phyloP scores from a whole-genome alignment of 92 coral and sea anemone genomes.

The Heliopora coerulea region DNA sequence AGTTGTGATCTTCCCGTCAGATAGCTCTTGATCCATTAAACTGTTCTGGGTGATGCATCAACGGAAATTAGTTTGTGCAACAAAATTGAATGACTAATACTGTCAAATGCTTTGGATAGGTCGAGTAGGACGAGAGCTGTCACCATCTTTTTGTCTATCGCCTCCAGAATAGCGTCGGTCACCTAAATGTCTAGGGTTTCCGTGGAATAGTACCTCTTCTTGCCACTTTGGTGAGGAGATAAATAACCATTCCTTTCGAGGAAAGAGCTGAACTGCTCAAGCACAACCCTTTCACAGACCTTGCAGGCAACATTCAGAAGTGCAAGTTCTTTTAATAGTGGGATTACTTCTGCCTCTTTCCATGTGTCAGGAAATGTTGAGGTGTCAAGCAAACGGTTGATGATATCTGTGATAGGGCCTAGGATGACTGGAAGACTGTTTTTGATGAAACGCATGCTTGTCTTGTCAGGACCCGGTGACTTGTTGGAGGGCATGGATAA shows the following conservation, averaged over 20 bases:
- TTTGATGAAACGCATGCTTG: constrained; percentile 37
- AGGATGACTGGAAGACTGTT: constrained; percentile 46
- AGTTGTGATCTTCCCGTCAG: constrained; percentile 36
- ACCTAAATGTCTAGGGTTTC: constrained; percentile 39
- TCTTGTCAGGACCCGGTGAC: constrained; percentile 56
- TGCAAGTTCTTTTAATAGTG: constrained; percentile 44
- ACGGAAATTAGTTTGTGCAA: constrained; percentile 19
- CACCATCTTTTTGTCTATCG: constrained; percentile 24
- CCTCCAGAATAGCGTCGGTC: constrained; percentile 26
- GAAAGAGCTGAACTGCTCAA: constrained; percentile 40
- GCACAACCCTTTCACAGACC: constrained; percentile 38
- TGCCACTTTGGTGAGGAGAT: constrained; percentile 19
- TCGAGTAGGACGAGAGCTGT: neutral
- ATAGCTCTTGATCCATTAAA: constrained; percentile 42
- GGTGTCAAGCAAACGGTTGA: constrained; percentile 26
- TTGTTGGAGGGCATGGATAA: constrained; percentile 48
- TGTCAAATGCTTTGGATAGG: constrained; percentile 47
- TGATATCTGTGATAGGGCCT: constrained; percentile 44
- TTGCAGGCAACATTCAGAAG: constrained; percentile 50
- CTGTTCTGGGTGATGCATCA: constrained; percentile 2
- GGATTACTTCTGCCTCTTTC: constrained; percentile 52
- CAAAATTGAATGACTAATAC: constrained; percentile 30
- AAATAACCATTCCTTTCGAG: neutral
- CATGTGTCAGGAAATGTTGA: constrained; percentile 25
- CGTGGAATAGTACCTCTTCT: constrained; percentile 27